Conservation (phyloP, 2,797 vertebrate species). For the Aphelocoma californica region DNA sequence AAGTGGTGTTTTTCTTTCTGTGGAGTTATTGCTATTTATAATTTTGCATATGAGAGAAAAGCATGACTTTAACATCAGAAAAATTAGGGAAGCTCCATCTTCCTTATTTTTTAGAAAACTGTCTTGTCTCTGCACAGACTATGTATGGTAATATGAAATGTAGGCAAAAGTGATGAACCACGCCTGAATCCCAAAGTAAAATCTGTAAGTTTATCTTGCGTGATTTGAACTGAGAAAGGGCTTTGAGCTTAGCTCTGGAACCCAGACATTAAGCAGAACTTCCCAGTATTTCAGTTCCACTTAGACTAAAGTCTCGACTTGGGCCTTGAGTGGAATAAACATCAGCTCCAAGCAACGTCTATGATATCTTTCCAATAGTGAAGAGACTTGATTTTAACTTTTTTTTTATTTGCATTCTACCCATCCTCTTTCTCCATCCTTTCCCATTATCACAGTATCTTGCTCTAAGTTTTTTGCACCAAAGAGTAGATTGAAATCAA, state of each 20-base stretch:
- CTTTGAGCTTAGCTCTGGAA: neutral
- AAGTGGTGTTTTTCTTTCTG: neutral
- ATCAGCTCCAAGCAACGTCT: neutral
- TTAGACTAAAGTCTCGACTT: neutral
- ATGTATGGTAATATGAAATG: neutral
- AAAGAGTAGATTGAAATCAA: neutral
- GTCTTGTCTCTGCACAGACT: neutral
- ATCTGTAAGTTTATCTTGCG: neutral
- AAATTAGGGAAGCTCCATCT: neutral
- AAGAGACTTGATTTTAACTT: neutral
- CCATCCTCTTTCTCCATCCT: accelerated
- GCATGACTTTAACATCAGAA: neutral
- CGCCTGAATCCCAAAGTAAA: neutral
- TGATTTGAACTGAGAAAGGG: neutral
- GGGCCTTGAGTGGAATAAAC: neutral
- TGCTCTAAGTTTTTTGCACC: neutral
- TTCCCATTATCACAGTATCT: neutral
- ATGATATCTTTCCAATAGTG: neutral
- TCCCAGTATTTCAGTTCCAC: neutral
- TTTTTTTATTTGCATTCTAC: neutral
- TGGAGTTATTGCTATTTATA: neutral
- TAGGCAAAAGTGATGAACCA: neutral
- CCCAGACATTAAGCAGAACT: neutral
- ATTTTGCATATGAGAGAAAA: neutral
- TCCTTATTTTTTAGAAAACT: neutral